These are phyloP conservation scores for Xenentodon cancila DNA, from an alignment of 2,797 vertebrate species.

Conservation along the genomic window DNA sequence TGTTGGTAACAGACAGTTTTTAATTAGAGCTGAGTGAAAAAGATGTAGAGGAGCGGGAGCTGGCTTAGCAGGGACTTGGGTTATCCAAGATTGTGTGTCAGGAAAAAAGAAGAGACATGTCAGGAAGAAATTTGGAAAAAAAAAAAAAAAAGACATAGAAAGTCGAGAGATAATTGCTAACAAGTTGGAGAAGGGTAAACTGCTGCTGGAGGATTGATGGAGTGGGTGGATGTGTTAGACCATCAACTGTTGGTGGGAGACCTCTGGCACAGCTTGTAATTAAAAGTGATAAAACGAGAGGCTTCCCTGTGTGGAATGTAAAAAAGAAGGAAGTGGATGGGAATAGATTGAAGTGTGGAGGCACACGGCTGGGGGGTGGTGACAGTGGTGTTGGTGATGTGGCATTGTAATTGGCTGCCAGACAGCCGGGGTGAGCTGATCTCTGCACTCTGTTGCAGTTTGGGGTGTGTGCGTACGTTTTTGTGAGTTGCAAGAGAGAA, in stretches of 20 bases:
- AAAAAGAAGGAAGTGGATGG: conserved; percentile 40
- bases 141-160: conserved; percentile 6
- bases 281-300: conserved; percentile 68
- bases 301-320: conserved; percentile 43
- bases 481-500: conserved; percentile 24
- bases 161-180: conserved; percentile 55
- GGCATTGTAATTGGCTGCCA: conserved; percentile 76
- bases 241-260: conserved; percentile 49
- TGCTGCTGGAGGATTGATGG: conserved; percentile 43
- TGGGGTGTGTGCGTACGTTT: conserved; percentile 1
- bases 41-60: conserved; percentile 37
- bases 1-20: conserved; percentile 52
- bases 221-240: conserved; percentile 54
- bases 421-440: conserved; percentile 53
- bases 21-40: conserved; percentile 70
- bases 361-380: conserved; percentile 27
- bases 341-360: conserved; percentile 35
- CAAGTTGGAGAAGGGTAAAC: conserved; percentile 39
- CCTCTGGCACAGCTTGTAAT: conserved; percentile 63
- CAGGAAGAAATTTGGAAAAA: conserved; percentile 26
- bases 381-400: conserved; percentile 45
- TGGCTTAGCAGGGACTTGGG: conserved; percentile 40
- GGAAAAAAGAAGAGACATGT: conserved; percentile 36
- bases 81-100: conserved; percentile 2
- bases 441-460: conserved; percentile 48